phyloP scores from a whole-genome alignment of 2,888 invertebrate species.

The Ptychoptera contaminata region DNA sequence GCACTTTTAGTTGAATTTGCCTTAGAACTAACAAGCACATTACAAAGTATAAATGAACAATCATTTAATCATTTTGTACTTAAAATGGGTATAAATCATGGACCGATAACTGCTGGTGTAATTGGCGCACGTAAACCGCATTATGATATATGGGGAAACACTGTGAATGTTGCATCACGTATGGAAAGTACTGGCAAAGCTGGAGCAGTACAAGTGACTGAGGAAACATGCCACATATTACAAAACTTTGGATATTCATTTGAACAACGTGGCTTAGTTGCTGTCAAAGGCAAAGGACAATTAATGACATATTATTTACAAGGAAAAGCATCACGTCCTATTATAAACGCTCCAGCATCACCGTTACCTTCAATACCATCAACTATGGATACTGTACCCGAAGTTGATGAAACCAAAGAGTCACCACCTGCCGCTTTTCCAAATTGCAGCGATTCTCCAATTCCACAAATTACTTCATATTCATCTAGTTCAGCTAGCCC shows the following conservation, averaged over 20 bases:
- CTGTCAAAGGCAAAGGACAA: conserved; percentile 94
- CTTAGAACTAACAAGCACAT: conserved; percentile 73
- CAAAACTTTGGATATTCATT: conserved; percentile 82
- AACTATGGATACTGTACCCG: conserved; percentile 29
- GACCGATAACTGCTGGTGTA: conserved; percentile 89
- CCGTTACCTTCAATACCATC: conserved; percentile 14
- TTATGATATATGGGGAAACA: conserved; percentile 95
- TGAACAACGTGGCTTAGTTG: conserved; percentile 84
- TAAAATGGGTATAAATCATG: conserved; percentile 90
- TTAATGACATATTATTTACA: conserved; percentile 86
- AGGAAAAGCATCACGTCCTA: conserved; percentile 11
- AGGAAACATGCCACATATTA: conserved; percentile 82
- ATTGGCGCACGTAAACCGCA: conserved; percentile 91
- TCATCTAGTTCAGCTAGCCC: conserved; percentile 9
- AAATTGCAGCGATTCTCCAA: conserved; percentile 2
- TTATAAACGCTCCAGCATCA: conserved; percentile 11
- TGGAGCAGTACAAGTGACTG: conserved; percentile 88
- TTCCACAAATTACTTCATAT: neutral
- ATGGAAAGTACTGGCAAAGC: conserved; percentile 98
- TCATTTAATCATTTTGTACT: conserved; percentile 90
- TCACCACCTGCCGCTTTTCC: conserved; percentile 13
- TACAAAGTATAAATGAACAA: conserved; percentile 84
- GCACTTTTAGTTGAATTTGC: conserved; percentile 80
- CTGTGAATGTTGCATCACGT: conserved; percentile 90
- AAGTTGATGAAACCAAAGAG: conserved; percentile 30